Conservation (phyloP, 2,888 invertebrate genomes). For the Deilephila porcellus region DNA sequence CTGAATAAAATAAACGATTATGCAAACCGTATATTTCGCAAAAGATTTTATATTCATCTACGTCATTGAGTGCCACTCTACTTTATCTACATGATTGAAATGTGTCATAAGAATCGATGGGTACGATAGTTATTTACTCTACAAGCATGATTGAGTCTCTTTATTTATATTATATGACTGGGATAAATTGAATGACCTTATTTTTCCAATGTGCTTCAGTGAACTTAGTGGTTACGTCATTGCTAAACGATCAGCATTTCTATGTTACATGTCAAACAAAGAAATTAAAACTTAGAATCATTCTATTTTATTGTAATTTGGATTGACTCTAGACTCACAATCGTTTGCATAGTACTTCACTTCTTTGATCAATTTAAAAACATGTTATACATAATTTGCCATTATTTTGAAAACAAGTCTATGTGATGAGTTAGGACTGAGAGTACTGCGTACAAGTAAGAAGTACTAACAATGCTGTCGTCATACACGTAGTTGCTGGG, state of each 20-base stretch:
- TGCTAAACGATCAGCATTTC: too few relatives aligned
- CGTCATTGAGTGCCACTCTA: not conserved
- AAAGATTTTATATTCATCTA: not conserved
- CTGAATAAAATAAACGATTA: constrained; percentile 46
- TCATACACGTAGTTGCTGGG: constrained; percentile 60
- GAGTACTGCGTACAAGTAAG: not conserved
- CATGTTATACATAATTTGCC: too few relatives aligned
- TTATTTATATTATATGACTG: too few relatives aligned
- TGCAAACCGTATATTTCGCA: not conserved
- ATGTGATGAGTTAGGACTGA: not conserved
- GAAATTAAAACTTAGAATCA: not conserved
- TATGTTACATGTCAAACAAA: not conserved
- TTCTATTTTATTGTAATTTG: not conserved
- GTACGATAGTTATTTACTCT: not conserved
- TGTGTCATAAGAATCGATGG: not conserved
- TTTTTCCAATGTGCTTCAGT: not conserved
- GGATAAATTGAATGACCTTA: not conserved
- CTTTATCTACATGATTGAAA: constrained; percentile 16
- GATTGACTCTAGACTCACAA: too few relatives aligned
- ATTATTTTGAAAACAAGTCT: not conserved
- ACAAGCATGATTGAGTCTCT: too few relatives aligned
- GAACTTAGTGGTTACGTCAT: not conserved
- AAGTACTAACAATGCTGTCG: constrained; percentile 67
- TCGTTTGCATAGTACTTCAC: too few relatives aligned
- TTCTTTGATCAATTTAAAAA: not conserved